These are phyloP conservation scores for Rotaria sp. DNA, from an alignment of 2,888 invertebrate species.

Conservation along the genomic window DNA sequence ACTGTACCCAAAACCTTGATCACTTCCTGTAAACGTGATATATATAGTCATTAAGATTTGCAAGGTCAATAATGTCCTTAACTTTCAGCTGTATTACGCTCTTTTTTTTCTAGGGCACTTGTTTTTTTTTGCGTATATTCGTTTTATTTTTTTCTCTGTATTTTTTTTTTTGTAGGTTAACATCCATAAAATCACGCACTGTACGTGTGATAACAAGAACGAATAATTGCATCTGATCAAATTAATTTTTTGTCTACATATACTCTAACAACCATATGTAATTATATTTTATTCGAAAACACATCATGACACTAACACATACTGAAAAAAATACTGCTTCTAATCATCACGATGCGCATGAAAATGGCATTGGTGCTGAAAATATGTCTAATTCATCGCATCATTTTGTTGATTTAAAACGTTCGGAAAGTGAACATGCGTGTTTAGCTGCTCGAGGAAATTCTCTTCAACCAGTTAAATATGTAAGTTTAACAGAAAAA, in stretches of 20 bases:
- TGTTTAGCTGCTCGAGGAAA: not conserved
- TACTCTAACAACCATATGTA: not conserved
- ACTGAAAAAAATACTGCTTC: not conserved
- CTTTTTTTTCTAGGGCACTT: too few species aligned
- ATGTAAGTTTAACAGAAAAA: constrained; percentile 44
- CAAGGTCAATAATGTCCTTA: too few species aligned
- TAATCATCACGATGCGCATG: not conserved
- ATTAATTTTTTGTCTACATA: not conserved
- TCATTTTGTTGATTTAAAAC: not conserved
- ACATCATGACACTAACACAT: not conserved
- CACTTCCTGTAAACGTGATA: too few species aligned
- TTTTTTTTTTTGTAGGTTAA: not conserved
- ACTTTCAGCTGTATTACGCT: not conserved
- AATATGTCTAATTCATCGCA: not conserved
- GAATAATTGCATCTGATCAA: not conserved
- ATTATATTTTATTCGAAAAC: too few species aligned
- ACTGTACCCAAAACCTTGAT: too few species aligned
- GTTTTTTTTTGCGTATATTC: too few species aligned
- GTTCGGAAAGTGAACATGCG: not conserved
- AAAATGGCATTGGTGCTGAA: not conserved
- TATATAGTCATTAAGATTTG: too few species aligned
- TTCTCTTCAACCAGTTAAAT: not conserved
- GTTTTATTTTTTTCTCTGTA: not conserved
- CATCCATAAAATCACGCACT: not conserved
- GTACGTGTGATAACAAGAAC: not conserved